These are phyloP conservation scores for Apus apus DNA, from an alignment of 2,113 vertebrate genomes.

Conservation along the genomic window DNA sequence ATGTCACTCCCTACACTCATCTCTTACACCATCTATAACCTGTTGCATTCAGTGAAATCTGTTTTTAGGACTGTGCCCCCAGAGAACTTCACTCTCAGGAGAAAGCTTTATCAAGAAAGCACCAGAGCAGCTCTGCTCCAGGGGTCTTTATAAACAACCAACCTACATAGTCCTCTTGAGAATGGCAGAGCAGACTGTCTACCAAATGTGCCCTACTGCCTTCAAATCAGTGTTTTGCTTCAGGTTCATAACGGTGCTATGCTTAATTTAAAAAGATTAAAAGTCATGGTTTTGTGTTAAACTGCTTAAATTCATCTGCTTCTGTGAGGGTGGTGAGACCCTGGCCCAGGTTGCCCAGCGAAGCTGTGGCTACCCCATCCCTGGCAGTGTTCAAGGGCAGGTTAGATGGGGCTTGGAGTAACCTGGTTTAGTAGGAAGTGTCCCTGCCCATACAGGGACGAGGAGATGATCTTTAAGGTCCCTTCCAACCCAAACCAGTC, in stretches of 20 bases:
- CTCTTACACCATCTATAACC: rapidly evolving
- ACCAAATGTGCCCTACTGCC: background rate
- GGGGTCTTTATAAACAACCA: background rate
- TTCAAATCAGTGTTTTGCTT: background rate
- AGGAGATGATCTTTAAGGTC: too few relatives aligned
- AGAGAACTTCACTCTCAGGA: background rate
- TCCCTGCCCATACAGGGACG: too few relatives aligned
- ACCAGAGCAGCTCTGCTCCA: background rate
- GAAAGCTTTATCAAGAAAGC: background rate
- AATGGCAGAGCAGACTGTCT: background rate
- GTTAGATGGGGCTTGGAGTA: too few relatives aligned
- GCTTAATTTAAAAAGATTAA: background rate
- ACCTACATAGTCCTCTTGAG: background rate
- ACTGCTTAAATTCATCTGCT: background rate
- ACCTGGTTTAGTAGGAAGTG: too few relatives aligned
- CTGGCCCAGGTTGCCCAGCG: too few relatives aligned
- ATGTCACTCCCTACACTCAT: background rate
- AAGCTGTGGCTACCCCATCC: too few relatives aligned
- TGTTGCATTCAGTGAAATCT: background rate
- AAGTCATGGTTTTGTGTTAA: background rate
- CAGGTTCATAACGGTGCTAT: background rate
- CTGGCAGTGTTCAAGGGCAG: too few relatives aligned
- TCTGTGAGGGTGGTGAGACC: too few relatives aligned
- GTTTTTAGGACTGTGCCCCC: background rate
- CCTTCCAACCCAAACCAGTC: too few relatives aligned